Evolutionary conservation across 2,797 vertebrate genomes (phyloP).

Genomic region (Salarias fasciatus): DNA sequence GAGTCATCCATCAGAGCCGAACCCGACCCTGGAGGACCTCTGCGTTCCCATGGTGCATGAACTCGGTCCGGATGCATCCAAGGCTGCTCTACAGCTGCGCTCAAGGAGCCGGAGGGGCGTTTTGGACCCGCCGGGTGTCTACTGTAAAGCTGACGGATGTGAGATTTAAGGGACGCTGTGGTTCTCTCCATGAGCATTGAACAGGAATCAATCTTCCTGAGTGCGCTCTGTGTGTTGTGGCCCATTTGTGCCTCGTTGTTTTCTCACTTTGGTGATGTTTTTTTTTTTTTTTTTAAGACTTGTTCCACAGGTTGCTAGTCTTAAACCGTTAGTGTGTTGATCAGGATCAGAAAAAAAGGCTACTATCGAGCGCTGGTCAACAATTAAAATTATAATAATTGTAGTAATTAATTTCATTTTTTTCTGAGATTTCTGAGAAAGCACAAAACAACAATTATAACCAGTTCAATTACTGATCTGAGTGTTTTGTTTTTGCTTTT

Average conservation of each 20-base stretch:
- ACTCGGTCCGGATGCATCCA: slow-evolving; percentile 50
- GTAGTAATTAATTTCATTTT: too few relatives aligned
- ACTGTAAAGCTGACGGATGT: slow-evolving; percentile 48
- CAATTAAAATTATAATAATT: too few relatives aligned
- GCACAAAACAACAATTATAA: too few relatives aligned
- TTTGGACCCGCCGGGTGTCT: slow-evolving; percentile 52
- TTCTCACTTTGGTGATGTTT: not conserved
- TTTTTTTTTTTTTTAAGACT: slow-evolving; percentile 24
- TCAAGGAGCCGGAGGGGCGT: slow-evolving; percentile 41
- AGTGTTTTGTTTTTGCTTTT: too few relatives aligned
- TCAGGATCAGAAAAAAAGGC: too few relatives aligned
- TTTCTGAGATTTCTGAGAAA: too few relatives aligned
- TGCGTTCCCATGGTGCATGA: slow-evolving; percentile 41
- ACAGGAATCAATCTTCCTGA: slow-evolving; percentile 34
- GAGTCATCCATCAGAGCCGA: slow-evolving; percentile 70
- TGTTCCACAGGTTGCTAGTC: not conserved
- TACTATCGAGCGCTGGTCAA: too few relatives aligned
- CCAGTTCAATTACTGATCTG: too few relatives aligned
- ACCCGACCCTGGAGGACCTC: slow-evolving; percentile 68
- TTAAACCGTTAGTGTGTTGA: not conserved
- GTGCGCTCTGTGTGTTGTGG: slow-evolving; percentile 20
- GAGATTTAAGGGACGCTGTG: slow-evolving; percentile 25
- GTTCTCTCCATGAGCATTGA: slow-evolving; percentile 42
- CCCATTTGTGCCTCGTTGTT: not conserved
- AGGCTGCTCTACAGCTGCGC: slow-evolving; percentile 44